A percentile compares a stretch with the other conserved stretches of the same genome.
These are phyloP conservation scores for Himalopsyche phryganea DNA, from an alignment of 1,140 invertebrate genomes.

Conservation along the genomic window DNA sequence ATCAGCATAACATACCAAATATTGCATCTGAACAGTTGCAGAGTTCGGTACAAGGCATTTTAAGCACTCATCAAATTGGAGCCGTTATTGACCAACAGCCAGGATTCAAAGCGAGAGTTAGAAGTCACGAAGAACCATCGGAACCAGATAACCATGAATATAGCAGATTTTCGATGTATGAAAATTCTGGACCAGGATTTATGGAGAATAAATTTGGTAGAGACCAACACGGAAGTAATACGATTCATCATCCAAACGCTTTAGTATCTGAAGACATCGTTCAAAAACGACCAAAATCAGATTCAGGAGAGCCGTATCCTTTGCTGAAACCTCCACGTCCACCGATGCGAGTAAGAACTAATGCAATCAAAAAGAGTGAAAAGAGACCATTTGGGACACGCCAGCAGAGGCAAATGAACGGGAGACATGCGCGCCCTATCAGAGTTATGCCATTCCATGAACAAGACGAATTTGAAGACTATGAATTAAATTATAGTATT, in stretches of 20 bases:
- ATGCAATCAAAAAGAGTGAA: constrained; percentile 37
- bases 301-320: constrained; percentile 45
- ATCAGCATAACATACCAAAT: constrained; percentile 16
- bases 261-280: constrained; percentile 37
- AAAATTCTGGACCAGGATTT: constrained; percentile 5
- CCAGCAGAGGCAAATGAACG: constrained; percentile 34
- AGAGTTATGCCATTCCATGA: constrained; percentile 10
- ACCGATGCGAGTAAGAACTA: constrained; percentile 33
- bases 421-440: constrained; percentile 9
- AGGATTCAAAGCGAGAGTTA: constrained; percentile 36
- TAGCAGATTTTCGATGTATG: not conserved
- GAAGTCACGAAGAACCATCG: constrained; percentile 3
- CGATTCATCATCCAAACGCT: constrained; percentile 41
- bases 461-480: constrained; percentile 18
- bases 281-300: constrained; percentile 41
- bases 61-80: constrained; percentile 47
- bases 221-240: constrained; percentile 31
- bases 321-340: constrained; percentile 46
- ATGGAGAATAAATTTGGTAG: constrained; percentile 18
- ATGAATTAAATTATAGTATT: constrained; percentile 16
- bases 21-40: constrained; percentile 30
- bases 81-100: constrained; percentile 48
- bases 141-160: constrained; percentile 5
- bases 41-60: constrained; percentile 43
- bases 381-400: constrained; percentile 39